A percentile compares a stretch with the other conserved stretches of the same genome.
Evolutionary conservation across 2,113 vertebrate genomes (phyloP).

Genomic region (Carlito syrichta): DNA sequence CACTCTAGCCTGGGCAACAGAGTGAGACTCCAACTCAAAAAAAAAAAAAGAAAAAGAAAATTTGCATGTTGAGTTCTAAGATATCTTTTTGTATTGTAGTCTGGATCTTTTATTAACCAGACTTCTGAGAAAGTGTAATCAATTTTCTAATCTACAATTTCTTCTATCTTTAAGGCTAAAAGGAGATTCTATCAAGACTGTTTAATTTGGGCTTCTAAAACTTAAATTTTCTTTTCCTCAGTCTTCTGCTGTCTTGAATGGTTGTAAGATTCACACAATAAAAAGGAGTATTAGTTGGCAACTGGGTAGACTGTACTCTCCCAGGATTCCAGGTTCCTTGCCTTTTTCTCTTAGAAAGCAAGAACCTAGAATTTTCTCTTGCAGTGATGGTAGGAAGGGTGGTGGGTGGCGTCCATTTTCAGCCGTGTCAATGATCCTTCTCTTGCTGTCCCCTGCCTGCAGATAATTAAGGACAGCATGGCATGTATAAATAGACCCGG

Average conservation of each 20-base stretch:
- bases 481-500: conserved; percentile 69
- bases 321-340: neutral
- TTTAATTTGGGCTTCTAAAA: conserved; percentile 5
- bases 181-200: neutral
- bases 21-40: too few relatives aligned
- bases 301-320: neutral
- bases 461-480: conserved; percentile 38
- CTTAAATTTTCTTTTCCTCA: neutral
- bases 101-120: conserved; percentile 17
- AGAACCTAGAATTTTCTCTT: neutral
- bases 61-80: neutral
- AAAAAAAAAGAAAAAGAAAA: too few relatives aligned
- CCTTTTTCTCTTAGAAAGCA: conserved; percentile 1
- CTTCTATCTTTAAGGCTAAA: neutral
- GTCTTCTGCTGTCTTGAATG: neutral
- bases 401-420: neutral
- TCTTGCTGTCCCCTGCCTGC: neutral
- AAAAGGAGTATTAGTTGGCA: neutral
- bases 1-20: too few relatives aligned
- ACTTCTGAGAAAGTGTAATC: neutral
- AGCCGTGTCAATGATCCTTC: conserved; percentile 7
- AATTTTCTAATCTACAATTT: neutral
- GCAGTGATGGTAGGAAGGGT: neutral
- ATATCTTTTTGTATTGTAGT: neutral
- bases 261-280: neutral